Percentiles rank a stretch among this genome's conserved stretches.
Conservation (phyloP, 2,113 vertebrate genomes). For the Salvelinus fontinalis region DNA sequence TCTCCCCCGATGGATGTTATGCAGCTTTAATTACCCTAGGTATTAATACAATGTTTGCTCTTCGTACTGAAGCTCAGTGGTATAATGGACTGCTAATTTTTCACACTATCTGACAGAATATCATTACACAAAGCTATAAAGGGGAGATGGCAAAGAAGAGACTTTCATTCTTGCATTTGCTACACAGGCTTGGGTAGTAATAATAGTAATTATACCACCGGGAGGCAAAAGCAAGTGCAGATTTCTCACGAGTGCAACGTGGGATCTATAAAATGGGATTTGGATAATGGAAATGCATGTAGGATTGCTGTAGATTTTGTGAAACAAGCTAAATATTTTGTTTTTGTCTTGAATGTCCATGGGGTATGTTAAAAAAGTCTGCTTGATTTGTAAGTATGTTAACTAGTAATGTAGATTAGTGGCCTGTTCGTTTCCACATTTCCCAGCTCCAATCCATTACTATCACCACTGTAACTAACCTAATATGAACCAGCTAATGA, state of each 20-base stretch:
- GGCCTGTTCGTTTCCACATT: no score
- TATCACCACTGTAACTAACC: no score
- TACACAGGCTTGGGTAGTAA: constrained; percentile 54
- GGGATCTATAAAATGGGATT: constrained; percentile 29
- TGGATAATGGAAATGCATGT: neutral
- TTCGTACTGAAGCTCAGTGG: constrained; percentile 54
- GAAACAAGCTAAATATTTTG: neutral
- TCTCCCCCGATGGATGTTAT: constrained; percentile 51
- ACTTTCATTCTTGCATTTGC: constrained; percentile 50
- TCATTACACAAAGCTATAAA: constrained; percentile 65
- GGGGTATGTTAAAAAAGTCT: neutral
- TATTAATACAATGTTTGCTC: constrained; percentile 65
- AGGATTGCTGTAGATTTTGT: neutral
- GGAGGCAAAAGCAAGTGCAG: constrained; percentile 49
- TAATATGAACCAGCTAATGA: no score
- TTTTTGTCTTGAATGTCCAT: neutral
- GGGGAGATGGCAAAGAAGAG: constrained; percentile 61
- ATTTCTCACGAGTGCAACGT: constrained; percentile 37
- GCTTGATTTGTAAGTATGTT: neutral
- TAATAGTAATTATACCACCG: constrained; percentile 60
- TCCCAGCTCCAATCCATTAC: no score
- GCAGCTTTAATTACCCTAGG: constrained; percentile 60
- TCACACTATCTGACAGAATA: constrained; percentile 64
- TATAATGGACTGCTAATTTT: constrained; percentile 65
- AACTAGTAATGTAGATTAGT: neutral